Evolutionary conservation across 2,888 invertebrate species (phyloP), one percentile per base, ranked within the genome.

Genomic region (Empis stercorea): DNA sequence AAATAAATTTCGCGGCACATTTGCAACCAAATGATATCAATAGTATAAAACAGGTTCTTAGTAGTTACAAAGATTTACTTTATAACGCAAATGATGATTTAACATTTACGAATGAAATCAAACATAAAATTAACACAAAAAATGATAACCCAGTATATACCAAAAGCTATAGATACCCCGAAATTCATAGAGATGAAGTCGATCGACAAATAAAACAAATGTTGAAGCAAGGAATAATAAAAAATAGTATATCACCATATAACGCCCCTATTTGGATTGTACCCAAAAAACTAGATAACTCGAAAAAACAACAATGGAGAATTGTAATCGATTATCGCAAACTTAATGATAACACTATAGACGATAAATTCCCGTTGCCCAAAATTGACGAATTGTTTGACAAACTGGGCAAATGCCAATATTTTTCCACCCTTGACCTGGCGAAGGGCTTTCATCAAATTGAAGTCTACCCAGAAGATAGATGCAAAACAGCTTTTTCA

Each of bases 211-310:
- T 51, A 13, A 14, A 45, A 7, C 50, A 52, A 44, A 53, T 54
- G 51, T 44, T 50, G 11, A 11, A 43, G 17, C 43, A 50, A 42
- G 44, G 16, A 13, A 60, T 61, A 23, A 57, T 61, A 10, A 27
- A 40, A 34, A 11, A 37, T 16, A 37, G 37, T 37, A 16, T 4
- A 10, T 37, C 37, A 15, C 37, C 37, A n/a, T 37, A 37, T 37
- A 15, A 14, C 7, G 16, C 37, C 16, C 16, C 37, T 16, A 15
- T 37, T 14, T 37, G 37, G 37, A 16, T 37, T 16, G 37, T 37
- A 10, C 37, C 37, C 5, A 37, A 37, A 37, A 37, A 37, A 16
- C 4, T 37, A 16, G 37, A 37, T 16, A 16, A 14, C 7, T 16
- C 37, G 4, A 16, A 10, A 10, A 37, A 37, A 37, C 37, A 37